Evolutionary conservation across 35 echinoderm and acorn worm genomes (phyloP).

Genomic region (Lytechinus variegatus): DNA sequence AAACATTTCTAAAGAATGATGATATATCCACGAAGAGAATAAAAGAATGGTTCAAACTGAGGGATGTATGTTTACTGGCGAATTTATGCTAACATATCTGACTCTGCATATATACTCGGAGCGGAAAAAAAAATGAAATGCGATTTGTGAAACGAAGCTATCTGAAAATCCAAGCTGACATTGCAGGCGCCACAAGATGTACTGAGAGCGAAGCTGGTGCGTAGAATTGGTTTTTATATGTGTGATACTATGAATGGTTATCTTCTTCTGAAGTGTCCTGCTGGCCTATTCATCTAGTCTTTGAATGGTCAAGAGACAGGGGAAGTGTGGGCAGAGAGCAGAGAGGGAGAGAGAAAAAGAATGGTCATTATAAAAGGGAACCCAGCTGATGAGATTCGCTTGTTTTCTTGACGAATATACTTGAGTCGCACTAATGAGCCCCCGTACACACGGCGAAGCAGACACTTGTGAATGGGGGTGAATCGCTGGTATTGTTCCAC

Average conservation of each 20-base stretch:
- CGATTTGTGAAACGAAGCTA: neutral
- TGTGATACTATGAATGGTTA: neutral
- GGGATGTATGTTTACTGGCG: neutral
- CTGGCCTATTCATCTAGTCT: neutral
- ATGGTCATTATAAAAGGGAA: neutral
- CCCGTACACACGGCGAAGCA: neutral
- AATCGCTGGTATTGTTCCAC: slow-evolving; percentile 7
- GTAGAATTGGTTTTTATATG: neutral
- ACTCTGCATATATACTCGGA: neutral
- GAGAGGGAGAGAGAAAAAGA: neutral
- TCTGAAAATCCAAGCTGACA: neutral
- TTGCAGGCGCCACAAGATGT: neutral
- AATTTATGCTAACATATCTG: slow-evolving; percentile 4
- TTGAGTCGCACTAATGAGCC: slow-evolving; percentile 30
- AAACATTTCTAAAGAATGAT: neutral
- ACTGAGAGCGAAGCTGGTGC: neutral
- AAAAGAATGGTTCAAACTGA: neutral
- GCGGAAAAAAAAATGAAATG: neutral
- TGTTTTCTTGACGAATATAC: slow-evolving; percentile 45
- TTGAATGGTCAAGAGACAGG: neutral
- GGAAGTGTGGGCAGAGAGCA: slow-evolving; percentile 10
- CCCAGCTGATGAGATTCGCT: slow-evolving; percentile 29
- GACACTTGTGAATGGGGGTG: slow-evolving; percentile 12
- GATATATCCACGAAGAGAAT: neutral
- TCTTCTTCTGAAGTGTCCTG: neutral